Conservation (phyloP, 2,797 vertebrate species). For the Percopsis omiscomaycus region DNA sequence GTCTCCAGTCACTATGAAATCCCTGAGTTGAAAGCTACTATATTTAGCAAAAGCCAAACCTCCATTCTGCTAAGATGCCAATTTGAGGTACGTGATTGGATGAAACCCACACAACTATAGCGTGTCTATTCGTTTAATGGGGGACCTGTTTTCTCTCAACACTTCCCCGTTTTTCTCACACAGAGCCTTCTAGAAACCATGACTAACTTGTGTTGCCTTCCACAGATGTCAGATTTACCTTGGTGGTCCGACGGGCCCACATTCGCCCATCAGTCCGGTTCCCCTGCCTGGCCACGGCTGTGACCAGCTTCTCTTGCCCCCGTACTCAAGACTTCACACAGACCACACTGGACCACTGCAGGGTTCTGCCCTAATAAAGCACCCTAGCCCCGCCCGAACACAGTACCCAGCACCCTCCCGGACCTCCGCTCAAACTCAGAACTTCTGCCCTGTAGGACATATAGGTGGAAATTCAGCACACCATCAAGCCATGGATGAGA, state of each 20-base stretch:
- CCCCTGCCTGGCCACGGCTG: conserved; percentile 51
- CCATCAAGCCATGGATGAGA: conserved; percentile 16
- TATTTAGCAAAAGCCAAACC: no score
- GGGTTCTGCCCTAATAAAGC: not conserved
- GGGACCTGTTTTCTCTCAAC: no score
- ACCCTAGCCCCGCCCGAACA: conserved; percentile 1
- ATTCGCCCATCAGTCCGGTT: conserved; percentile 1
- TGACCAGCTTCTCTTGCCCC: conserved; percentile 37
- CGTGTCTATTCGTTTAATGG: no score
- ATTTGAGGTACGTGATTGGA: no score
- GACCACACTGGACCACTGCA: not conserved
- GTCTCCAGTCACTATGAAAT: no score
- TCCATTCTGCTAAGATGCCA: no score
- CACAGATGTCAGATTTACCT: conserved; percentile 60
- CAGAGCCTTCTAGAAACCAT: not conserved
- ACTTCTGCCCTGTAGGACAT: conserved; percentile 10
- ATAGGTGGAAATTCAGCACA: conserved; percentile 3
- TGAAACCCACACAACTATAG: no score
- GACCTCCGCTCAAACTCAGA: conserved; percentile 17
- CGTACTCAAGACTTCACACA: conserved; percentile 2
- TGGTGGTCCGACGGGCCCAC: conserved; percentile 14
- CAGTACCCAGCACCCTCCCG: conserved; percentile 22
- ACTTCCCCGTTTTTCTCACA: no score
- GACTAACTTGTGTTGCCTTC: conserved; percentile 3
- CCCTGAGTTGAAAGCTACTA: no score